Evolutionary conservation across 64 coral and sea anemone species (phyloP).

Genomic region (Montipora sp.): DNA sequence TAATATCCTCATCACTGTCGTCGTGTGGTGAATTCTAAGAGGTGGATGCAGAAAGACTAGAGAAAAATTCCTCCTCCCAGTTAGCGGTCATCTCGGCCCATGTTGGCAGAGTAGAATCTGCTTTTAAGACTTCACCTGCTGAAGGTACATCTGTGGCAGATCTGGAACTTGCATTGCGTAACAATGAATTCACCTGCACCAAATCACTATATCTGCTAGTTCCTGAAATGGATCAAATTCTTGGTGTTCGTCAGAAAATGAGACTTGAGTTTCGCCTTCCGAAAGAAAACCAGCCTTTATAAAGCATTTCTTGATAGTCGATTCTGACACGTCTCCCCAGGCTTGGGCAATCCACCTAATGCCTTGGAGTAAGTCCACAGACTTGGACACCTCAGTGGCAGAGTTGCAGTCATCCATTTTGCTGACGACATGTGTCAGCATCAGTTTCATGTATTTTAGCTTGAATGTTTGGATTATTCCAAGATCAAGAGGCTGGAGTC

Average conservation of each 20-base stretch:
- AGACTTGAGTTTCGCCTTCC: no score
- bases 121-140: conserved; percentile 19
- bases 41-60: neutral
- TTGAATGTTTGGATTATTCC: conserved; percentile 25
- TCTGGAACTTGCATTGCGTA: conserved; percentile 4
- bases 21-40: no score
- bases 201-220: neutral
- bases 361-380: no score
- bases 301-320: no score
- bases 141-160: conserved; percentile 23
- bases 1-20: no score
- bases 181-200: conserved; percentile 36
- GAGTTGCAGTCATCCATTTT: no score
- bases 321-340: no score
- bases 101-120: conserved; percentile 20
- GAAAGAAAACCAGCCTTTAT: no score
- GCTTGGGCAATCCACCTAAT: no score
- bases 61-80: conserved; percentile 36
- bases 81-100: neutral
- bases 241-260: no score
- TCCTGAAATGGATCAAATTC: no score
- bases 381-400: no score
- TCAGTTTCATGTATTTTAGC: conserved; percentile 38
- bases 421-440: conserved; percentile 16
- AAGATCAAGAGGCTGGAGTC: conserved; percentile 34